Base-by-base conservation (phyloP, 64 coral and sea anemone genomes). In the Orbicella faveolata region DNA sequence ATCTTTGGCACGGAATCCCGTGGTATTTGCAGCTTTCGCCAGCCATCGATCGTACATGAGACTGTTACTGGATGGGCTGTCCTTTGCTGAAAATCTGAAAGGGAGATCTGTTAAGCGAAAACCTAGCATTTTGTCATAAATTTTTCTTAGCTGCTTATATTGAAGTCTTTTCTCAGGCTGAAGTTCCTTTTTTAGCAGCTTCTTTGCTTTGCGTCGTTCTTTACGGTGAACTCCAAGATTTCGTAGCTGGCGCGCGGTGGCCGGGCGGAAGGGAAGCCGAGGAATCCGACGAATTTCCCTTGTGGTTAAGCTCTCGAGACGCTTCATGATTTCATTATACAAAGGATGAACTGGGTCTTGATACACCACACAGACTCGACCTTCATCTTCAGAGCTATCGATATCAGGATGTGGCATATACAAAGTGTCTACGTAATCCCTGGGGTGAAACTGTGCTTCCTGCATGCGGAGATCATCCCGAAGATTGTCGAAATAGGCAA, bases 401-500 rank as follows among this genome's bases (percentile, higher is more conserved):
- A 54, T 17, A 59, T 79, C n/a, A 59, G 77, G 77, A 23, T 79
- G 48, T 0, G 77, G 77, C 23, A 79, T 14, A 33, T 79, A 14
- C 23, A 79, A 59, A 2, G 77, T 79, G 23, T 79, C 77, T 34
- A 79, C 61, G 33, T 79, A 79, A 9, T 59, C 52, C 23, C 39
- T 48, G 51, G 77, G 77, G 39, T 79, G 77, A 16, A 23, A 59
- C 3, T 59, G 9, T 11, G 51, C 25, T 4, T 8, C 21, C 10
- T 16, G 20, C 51, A 79, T 26, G 4, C 8, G 51, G 7, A 23
- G 25, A 9, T 23, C 9, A 9, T 19, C 12, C 1, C 9, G n/a
- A 59, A 79, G 70, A 33, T 39, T 57, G 52, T 68, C 68, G 37
- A 76, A 95, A 70, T 91, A 81, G 0, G 68, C 89, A 23, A 76